Evolutionary conservation across 2,113 vertebrate genomes (phyloP).

Genomic region (Prolemur simus): DNA sequence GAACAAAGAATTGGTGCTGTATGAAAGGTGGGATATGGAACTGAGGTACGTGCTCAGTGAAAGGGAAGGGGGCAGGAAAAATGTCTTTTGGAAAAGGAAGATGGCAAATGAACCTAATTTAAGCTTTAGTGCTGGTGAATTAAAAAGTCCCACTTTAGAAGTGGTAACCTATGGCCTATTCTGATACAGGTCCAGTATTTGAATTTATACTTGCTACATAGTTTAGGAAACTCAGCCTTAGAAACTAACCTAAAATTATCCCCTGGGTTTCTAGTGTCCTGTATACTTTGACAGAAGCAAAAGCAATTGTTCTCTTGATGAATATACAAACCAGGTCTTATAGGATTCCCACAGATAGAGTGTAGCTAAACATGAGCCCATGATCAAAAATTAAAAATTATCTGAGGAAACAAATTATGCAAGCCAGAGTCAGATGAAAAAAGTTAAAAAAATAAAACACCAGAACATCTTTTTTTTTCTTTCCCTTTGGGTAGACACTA

Average conservation of each 20-base stretch:
- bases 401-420: background rate
- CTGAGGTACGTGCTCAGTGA: background rate
- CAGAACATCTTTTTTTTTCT: background rate
- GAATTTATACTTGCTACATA: background rate
- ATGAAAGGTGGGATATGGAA: background rate
- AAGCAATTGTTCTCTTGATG: background rate
- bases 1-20: background rate
- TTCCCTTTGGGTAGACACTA: too few relatives aligned
- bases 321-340: background rate
- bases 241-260: conserved; percentile 12
- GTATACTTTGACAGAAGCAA: background rate
- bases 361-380: background rate
- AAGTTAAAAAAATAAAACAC: background rate
- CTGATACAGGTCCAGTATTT: background rate
- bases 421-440: background rate
- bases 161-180: background rate
- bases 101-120: background rate
- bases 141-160: background rate
- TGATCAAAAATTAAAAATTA: background rate
- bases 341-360: background rate
- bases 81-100: background rate
- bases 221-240: background rate
- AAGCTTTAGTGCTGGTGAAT: background rate
- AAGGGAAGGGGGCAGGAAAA: background rate
- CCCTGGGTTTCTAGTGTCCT: background rate